phyloP scores from a whole-genome alignment of 2,113 vertebrate genomes.

The Phyllopteryx taeniolatus region DNA sequence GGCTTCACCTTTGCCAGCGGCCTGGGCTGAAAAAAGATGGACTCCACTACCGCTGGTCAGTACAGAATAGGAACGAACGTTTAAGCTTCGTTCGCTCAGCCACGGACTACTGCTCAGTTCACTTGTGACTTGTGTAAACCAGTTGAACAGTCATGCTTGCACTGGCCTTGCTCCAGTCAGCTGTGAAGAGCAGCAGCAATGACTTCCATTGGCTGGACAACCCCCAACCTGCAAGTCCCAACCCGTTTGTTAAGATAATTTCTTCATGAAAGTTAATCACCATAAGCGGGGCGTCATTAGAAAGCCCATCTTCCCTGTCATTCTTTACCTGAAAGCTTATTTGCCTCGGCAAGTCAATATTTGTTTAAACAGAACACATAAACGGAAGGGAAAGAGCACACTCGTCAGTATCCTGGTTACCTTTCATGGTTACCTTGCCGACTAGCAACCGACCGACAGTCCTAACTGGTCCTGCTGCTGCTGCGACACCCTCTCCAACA shows the following conservation, averaged over 20 bases:
- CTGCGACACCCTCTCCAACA: constrained; percentile 36
- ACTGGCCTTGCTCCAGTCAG: too few relatives aligned
- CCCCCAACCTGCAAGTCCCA: neutral
- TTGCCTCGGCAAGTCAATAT: constrained; percentile 69
- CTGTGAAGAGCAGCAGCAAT: too few relatives aligned
- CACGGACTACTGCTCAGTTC: neutral
- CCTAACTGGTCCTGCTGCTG: constrained; percentile 55
- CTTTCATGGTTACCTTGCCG: constrained; percentile 3
- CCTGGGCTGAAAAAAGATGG: neutral
- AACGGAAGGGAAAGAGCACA: constrained; percentile 42
- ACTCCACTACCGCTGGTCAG: neutral
- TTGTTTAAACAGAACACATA: constrained; percentile 53
- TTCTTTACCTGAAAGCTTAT: constrained; percentile 46
- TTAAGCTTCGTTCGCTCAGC: neutral
- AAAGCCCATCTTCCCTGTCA: constrained; percentile 42
- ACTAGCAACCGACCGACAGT: constrained; percentile 38
- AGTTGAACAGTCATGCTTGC: neutral
- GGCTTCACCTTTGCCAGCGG: too few relatives aligned
- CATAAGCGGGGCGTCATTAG: constrained; percentile 5
- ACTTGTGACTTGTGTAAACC: neutral
- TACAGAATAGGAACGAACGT: too few relatives aligned
- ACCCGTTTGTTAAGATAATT: neutral
- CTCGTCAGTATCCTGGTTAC: constrained; percentile 72
- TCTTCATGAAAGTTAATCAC: neutral
- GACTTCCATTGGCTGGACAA: neutral